Evolutionary conservation across 2,113 vertebrate species (phyloP), one percentile per base, ranked within the genome.

Genomic region (Ctenodactylus gundi): DNA sequence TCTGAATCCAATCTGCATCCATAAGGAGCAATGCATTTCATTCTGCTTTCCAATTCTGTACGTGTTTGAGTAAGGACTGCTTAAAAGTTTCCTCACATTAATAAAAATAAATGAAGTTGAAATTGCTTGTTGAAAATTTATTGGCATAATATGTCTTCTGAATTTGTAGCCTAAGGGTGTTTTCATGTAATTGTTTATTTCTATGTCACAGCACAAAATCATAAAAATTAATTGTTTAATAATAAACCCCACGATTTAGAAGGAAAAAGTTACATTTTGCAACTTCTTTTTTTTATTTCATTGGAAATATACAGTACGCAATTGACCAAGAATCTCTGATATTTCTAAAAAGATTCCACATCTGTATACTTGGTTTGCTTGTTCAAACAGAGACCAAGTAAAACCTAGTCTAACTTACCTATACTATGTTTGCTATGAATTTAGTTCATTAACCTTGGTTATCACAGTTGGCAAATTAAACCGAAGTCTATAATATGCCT

Each of bases 1-100:
- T 75, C 25, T 85, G 51, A 86, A 93, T 14, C 10, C 46, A 25
- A 34, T 36, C 21, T 78, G 90, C 41, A 70, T 85, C 68, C 70
- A 41, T 7, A 77, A 31, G 31, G 58, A 75, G 53, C 76, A 60
- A 60, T 23, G 23, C 68, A 49, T 41, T 89, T 93, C 84, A 83
- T 85, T 29, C 46, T 51, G 18, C 53, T 90, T 81, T 81, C 68
- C 87, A 34, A 41, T 70, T 89, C 17, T 18, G 39, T 60, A 31
- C 62, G 34, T 86, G 41, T 86, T 84, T 88, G 51, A 83, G 80
- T 86, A 86, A 80, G 34, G 39, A 20, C 44, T 27, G 44, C 21
- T 96, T 95, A 68, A 80, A 96, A 78, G 44, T 88, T 87, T 17
- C 49, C 21, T 75, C 58, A 85, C 31, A 73, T 77, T 29, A 60